These are phyloP conservation scores for Eustalomyia histrio DNA, from an alignment of 2,888 invertebrate genomes.

Conservation along the genomic window DNA sequence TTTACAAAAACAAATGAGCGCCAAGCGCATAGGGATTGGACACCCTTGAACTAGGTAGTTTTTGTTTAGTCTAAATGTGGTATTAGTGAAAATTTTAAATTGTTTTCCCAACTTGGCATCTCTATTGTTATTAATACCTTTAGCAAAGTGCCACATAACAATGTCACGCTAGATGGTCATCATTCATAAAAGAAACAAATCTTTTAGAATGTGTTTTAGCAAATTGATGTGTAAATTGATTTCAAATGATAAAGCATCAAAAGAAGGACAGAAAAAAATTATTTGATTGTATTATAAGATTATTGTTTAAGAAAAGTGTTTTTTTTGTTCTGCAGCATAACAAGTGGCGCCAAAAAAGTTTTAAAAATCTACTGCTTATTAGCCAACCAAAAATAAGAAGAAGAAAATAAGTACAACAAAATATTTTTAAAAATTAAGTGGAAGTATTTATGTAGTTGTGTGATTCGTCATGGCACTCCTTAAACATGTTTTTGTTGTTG, in stretches of 20 bases:
- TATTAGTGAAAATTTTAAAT: too few relatives aligned
- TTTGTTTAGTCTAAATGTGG: too few relatives aligned
- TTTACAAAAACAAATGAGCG: too few relatives aligned
- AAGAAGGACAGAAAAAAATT: constrained; percentile 6
- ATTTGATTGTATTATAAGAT: constrained; percentile 3
- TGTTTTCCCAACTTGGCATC: constrained; percentile 3
- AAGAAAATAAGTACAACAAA: constrained; percentile 3
- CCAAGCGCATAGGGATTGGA: too few relatives aligned
- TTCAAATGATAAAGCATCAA: constrained; percentile 21
- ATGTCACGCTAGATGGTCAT: neutral
- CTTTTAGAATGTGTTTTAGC: constrained; percentile 6
- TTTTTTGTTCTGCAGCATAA: neutral
- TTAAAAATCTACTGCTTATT: constrained; percentile 16
- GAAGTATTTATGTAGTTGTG: constrained; percentile 27
- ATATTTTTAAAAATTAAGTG: neutral
- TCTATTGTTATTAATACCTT: neutral
- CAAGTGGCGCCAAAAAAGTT: constrained; percentile 34
- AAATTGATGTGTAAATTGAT: constrained; percentile 44
- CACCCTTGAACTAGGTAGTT: too few relatives aligned
- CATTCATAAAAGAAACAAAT: constrained; percentile 16
- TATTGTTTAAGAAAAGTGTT: constrained; percentile 7
- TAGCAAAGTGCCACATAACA: constrained; percentile 6
- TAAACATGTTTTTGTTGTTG: constrained; percentile 36
- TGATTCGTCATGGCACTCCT: constrained; percentile 62
- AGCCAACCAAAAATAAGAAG: neutral